phyloP scores from a whole-genome alignment of 1,140 invertebrate species.

The Lycorma delicatula region DNA sequence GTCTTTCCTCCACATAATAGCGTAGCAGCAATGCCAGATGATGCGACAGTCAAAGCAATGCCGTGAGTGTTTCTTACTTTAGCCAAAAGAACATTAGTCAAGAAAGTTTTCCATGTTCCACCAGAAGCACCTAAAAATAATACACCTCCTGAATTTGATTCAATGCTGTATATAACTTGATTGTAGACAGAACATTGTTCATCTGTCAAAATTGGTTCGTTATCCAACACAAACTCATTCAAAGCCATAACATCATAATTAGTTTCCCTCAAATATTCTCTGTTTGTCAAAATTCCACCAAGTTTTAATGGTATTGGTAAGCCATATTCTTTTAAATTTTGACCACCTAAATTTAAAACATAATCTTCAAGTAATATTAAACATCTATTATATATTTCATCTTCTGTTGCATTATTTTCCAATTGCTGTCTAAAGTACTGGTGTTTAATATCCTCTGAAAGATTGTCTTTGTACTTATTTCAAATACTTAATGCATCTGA shows the following conservation, averaged over 20 bases:
- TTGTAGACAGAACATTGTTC: constrained; percentile 8
- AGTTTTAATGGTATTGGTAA: background rate
- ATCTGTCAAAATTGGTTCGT: background rate
- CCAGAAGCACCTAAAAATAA: constrained; percentile 34
- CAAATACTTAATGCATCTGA: constrained; percentile 5
- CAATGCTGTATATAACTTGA: constrained; percentile 1
- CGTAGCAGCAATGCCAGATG: constrained; percentile 38
- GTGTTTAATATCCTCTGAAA: constrained; percentile 1
- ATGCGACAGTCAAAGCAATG: constrained; percentile 35
- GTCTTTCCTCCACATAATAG: constrained; percentile 32
- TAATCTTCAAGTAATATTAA: constrained; percentile 1
- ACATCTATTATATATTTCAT: background rate
- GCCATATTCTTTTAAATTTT: background rate
- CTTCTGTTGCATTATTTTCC: background rate
- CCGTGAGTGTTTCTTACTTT: constrained; percentile 23
- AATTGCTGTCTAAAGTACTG: background rate
- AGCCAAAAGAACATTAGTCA: constrained; percentile 24
- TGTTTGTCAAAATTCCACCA: background rate
- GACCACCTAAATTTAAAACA: too few species aligned
- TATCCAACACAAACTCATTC: background rate
- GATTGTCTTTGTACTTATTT: background rate
- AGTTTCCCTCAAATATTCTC: background rate
- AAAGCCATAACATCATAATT: background rate
- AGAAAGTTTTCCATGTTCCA: constrained; percentile 28
- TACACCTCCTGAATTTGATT: constrained; percentile 12